Percentiles rank a stretch among this genome's conserved stretches.
Conservation (phyloP, 1,140 invertebrate species). For the Wiebesia pumilae region DNA sequence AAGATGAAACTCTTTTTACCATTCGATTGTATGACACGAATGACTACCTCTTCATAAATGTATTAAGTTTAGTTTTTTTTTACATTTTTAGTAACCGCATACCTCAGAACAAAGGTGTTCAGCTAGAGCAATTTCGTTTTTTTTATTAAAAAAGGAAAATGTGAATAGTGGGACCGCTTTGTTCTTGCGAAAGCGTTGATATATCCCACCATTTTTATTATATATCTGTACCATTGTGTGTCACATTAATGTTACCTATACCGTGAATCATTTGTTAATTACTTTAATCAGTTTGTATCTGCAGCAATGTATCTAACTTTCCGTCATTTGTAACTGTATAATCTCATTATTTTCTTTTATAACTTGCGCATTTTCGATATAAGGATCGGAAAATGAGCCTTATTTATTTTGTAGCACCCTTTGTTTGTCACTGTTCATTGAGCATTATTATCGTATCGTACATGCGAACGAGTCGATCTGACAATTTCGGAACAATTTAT, state of each 20-base stretch:
- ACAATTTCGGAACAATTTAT: conserved; percentile 64
- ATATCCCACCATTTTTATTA: conserved; percentile 51
- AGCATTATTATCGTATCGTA: conserved; percentile 47
- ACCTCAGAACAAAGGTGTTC: conserved; percentile 69
- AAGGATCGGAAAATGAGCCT: conserved; percentile 51
- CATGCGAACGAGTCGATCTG: conserved; percentile 60
- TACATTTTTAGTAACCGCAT: conserved; percentile 74
- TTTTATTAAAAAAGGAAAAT: conserved; percentile 52
- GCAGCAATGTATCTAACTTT: conserved; percentile 51
- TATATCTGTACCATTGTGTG: conserved; percentile 43
- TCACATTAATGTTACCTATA: conserved; percentile 53
- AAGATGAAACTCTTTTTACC: conserved; percentile 41
- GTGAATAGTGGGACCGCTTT: conserved; percentile 33
- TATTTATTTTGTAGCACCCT: conserved; percentile 60
- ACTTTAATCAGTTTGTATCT: conserved; percentile 54
- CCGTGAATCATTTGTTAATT: conserved; percentile 58
- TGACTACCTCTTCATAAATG: conserved; percentile 72
- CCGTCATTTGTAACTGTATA: neutral
- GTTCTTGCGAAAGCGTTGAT: conserved; percentile 47
- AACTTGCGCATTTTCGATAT: conserved; percentile 21
- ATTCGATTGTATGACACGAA: conserved; percentile 59
- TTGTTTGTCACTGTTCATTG: conserved; percentile 49
- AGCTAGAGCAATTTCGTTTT: conserved; percentile 54
- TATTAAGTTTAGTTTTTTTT: conserved; percentile 72
- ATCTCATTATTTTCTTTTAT: conserved; percentile 24